A percentile compares a stretch with the other conserved stretches of the same genome.
phyloP scores from a whole-genome alignment of 2,797 vertebrate species.

The Hemibagrus guttatus region DNA sequence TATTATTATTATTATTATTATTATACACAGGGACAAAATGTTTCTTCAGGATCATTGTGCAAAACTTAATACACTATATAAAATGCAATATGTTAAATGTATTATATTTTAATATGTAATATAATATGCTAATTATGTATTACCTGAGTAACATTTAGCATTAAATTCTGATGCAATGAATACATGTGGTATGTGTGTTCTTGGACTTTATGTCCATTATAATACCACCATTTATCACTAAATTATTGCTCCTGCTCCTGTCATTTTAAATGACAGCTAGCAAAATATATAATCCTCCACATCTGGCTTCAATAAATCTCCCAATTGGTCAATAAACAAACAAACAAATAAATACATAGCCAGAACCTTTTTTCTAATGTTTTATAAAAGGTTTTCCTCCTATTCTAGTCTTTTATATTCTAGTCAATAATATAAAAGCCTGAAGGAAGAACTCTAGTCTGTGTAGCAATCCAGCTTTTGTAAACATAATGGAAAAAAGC shows the following conservation, averaged over 20 bases:
- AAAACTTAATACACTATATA: neutral
- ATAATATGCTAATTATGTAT: no score
- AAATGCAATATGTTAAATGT: no score
- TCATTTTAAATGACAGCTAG: neutral
- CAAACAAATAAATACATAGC: rapidly evolving
- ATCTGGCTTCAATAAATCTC: neutral
- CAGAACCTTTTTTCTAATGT: neutral
- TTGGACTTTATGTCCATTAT: no score
- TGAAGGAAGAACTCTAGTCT: neutral
- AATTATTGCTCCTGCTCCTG: neutral
- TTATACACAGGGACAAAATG: neutral
- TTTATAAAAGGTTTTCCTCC: neutral
- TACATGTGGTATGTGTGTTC: neutral
- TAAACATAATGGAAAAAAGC: neutral
- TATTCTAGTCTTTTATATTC: no score
- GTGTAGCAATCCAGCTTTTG: neutral
- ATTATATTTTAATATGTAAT: no score
- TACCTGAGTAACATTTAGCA: neutral
- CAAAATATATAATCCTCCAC: neutral
- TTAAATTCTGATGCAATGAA: neutral
- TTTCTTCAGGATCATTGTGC: neutral
- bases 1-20: neutral
- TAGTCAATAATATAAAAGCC: neutral
- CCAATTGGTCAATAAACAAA: neutral
- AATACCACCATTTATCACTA: neutral